phyloP scores from a whole-genome alignment of 92 coral and sea anemone genomes.

The Palythoa heliodiscus region DNA sequence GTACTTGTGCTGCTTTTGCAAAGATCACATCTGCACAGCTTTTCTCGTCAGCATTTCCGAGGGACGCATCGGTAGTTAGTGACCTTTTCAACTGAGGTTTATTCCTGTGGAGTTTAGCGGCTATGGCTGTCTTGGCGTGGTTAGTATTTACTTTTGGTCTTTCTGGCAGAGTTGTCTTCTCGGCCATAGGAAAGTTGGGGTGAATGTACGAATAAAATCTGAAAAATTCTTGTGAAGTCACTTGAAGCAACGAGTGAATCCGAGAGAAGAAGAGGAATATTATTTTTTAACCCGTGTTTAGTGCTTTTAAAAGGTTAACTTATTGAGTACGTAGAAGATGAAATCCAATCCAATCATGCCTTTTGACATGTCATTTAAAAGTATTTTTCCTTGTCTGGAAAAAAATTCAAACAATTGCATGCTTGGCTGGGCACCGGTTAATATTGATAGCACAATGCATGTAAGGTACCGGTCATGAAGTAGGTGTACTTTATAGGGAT shows the following conservation, averaged over 20 bases:
- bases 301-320: background rate
- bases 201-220: background rate
- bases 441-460: background rate
- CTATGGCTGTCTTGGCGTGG: background rate
- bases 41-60: conserved; percentile 5
- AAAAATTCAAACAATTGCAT: background rate
- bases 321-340: background rate
- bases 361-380: background rate
- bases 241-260: background rate
- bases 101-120: background rate
- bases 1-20: background rate
- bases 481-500: too few species aligned
- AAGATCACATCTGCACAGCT: background rate
- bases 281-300: background rate
- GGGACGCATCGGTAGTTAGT: conserved; percentile 13
- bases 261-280: background rate
- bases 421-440: background rate
- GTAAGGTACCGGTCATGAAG: background rate
- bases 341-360: conserved; percentile 7
- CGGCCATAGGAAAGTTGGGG: conserved; percentile 14
- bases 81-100: conserved; percentile 26
- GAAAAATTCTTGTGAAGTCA: background rate
- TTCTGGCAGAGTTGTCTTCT: conserved; percentile 7
- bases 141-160: conserved; percentile 12
- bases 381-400: conserved; percentile 7